These are phyloP conservation scores for Xiphorhynchus erythropygius DNA, from an alignment of 2,797 vertebrate genomes.

Conservation along the genomic window DNA sequence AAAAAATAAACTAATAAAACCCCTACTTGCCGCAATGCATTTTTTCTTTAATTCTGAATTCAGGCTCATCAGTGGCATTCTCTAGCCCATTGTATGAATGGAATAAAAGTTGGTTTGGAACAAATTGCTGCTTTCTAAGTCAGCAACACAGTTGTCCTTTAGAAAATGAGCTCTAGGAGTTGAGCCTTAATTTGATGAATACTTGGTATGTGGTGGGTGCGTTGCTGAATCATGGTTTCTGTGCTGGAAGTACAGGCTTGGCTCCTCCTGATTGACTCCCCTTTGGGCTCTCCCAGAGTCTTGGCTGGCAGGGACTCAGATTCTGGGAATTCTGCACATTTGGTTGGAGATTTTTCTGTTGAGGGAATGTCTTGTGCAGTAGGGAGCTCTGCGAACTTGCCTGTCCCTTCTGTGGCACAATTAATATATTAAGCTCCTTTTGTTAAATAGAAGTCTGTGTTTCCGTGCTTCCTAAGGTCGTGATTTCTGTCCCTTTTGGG, in stretches of 20 bases:
- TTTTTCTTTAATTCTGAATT: not conserved
- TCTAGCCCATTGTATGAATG: not conserved
- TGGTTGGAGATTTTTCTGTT: not conserved
- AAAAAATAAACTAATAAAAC: not conserved
- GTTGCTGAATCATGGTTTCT: conserved; percentile 36
- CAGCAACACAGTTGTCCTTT: not conserved
- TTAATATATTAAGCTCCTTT: not conserved
- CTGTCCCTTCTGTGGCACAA: not conserved
- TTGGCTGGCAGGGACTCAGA: not conserved
- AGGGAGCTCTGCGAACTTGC: not conserved
- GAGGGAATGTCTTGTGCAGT: not conserved
- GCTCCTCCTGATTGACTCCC: not conserved
- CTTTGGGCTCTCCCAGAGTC: not conserved
- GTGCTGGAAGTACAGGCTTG: not conserved
- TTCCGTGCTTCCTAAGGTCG: not conserved
- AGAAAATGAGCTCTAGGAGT: not conserved
- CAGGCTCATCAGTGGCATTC: not conserved
- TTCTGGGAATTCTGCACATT: not conserved
- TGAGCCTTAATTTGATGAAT: not conserved
- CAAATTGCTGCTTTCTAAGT: not conserved
- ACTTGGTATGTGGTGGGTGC: not conserved
- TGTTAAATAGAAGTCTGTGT: not conserved
- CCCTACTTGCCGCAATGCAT: not conserved
- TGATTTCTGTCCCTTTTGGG: not conserved
- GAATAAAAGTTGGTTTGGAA: not conserved